Conservation (phyloP, 2,113 vertebrate genomes). For the Myrmecophaga tridactyla region DNA sequence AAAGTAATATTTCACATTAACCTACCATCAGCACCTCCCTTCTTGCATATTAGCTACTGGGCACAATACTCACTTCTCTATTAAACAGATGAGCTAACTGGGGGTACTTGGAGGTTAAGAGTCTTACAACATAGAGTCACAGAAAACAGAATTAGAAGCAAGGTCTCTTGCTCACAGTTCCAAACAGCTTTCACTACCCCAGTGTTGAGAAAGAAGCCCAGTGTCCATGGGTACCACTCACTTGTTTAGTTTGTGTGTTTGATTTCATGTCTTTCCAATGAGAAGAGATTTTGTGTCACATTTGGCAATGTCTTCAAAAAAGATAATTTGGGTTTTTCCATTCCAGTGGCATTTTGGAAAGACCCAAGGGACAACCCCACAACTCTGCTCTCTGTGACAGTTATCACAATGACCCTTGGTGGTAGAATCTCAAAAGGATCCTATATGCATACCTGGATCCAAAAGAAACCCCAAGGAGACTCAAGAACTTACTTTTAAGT, state of each 20-base stretch:
- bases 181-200: too few relatives aligned
- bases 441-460: neutral
- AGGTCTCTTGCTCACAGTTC: neutral
- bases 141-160: neutral
- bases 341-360: neutral
- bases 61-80: neutral
- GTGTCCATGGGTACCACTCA: fast-evolving
- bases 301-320: neutral
- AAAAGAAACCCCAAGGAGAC: neutral
- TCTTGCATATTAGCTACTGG: neutral
- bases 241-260: neutral
- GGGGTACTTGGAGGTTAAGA: neutral
- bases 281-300: neutral
- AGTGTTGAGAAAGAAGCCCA: neutral
- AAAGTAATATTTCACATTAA: neutral
- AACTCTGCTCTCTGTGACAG: neutral
- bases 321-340: neutral
- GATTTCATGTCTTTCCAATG: neutral
- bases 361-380: neutral
- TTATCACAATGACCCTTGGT: neutral
- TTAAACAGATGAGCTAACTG: neutral
- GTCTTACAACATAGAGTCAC: neutral
- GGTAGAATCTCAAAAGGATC: neutral
- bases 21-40: neutral
- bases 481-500: neutral